Evolutionary conservation across 2,113 vertebrate species (phyloP), one percentile per base, ranked within the genome.

Genomic region (Dicerorhinus sumatrensis): DNA sequence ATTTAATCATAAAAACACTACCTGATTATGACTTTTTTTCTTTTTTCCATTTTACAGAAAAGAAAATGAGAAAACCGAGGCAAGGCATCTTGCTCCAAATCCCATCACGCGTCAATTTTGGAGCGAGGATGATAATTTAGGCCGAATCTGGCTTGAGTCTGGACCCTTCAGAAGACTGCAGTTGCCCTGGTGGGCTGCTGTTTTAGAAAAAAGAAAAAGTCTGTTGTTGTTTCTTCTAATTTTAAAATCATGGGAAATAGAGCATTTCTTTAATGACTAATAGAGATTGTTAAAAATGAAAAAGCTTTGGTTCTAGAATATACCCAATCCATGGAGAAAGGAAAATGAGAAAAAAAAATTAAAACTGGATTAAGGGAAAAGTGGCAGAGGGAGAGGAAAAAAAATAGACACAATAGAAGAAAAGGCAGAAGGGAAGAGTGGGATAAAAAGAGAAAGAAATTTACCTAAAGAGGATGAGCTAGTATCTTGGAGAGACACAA

Each of bases 81-180:
- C 7, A 2, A 31, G 5, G 3, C 3, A 1, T n/a, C 27, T 63
- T 48, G 14, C 36, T 17, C 13, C 0, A 46, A 76, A 77, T 25
- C 3, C 21, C 6, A 54, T 18, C 2, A 21, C 6, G 42, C 27
- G 8, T 23, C 48, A 48, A 5, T 58, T 17, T 10, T 70, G 29
- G 39, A 70, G 25, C 5, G 8, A 36, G 25, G 36, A 72, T 11
- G 20, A 17, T 33, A 25, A 82, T 33, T 87, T 63, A 42, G 33
- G 8, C 6, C 42, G 16, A 42, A 33, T 80, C 1, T 56, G 54
- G 10, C 27, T 27, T 87, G n/a, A 39, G 8, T 36, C 5, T 72
- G 27, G n/a, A 23, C 56, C 27, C 4, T 77, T 46, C 1, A 75
- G 36, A 48, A 46, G 56, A 29, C 46, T 33, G 12, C 11, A 14